phyloP scores from a whole-genome alignment of 2,113 vertebrate species.

The Bos javanicus region DNA sequence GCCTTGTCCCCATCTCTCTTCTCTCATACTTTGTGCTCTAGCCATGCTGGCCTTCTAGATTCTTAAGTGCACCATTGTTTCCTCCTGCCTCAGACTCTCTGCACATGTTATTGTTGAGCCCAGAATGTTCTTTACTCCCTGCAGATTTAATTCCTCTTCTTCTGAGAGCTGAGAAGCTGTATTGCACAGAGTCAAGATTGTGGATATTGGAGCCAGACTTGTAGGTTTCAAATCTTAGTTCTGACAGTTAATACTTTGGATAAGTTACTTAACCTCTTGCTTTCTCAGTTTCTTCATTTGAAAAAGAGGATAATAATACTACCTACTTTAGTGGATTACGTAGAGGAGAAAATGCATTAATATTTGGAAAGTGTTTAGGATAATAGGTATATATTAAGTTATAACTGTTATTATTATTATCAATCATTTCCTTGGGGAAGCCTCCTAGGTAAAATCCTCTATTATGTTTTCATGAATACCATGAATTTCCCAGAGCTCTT shows the following conservation, averaged over 20 bases:
- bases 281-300: background rate
- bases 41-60: background rate
- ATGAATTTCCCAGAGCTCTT: background rate
- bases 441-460: background rate
- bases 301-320: background rate
- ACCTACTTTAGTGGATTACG: background rate
- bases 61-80: background rate
- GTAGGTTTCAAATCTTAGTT: background rate
- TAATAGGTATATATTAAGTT: background rate
- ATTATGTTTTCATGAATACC: background rate
- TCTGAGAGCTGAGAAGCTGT: background rate
- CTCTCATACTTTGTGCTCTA: background rate
- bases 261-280: background rate
- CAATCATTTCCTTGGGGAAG: background rate
- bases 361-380: background rate
- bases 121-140: background rate
- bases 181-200: background rate
- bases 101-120: background rate
- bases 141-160: background rate
- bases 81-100: background rate
- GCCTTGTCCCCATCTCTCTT: background rate
- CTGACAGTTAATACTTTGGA: background rate
- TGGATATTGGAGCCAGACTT: background rate
- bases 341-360: background rate
- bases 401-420: background rate